Percentiles rank a stretch among this genome's conserved stretches.
Evolutionary conservation across 2,888 invertebrate species (phyloP).

Genomic region (Cabera pusaria): DNA sequence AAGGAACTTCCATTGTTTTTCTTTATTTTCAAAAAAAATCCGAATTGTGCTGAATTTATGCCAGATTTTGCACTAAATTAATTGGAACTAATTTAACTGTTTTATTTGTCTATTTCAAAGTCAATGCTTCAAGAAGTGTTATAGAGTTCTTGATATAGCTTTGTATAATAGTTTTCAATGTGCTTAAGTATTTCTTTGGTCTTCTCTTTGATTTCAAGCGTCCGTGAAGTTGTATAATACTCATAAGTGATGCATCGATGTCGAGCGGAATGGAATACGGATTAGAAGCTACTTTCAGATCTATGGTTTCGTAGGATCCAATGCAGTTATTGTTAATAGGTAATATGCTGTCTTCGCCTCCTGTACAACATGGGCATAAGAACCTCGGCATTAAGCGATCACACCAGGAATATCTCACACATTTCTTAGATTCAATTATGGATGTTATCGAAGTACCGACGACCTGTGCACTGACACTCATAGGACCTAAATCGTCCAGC

Average conservation of each 20-base stretch:
- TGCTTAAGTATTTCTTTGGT: constrained; percentile 43
- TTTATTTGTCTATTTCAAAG: too few species aligned
- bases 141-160: too few species aligned
- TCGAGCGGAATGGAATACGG: constrained; percentile 38
- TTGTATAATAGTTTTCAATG: constrained; percentile 44
- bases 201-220: constrained; percentile 39
- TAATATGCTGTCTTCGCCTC: constrained; percentile 42
- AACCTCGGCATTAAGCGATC: constrained; percentile 43
- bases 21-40: too few species aligned
- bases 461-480: too few species aligned
- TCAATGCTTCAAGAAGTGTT: too few species aligned
- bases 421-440: constrained; percentile 28
- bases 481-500: constrained; percentile 25
- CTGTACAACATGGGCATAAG: constrained; percentile 64
- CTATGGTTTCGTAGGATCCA: constrained; percentile 59
- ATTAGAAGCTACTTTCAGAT: constrained; percentile 43
- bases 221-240: constrained; percentile 53
- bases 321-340: constrained; percentile 37
- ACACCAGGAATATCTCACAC: constrained; percentile 31
- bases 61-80: too few species aligned
- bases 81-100: too few species aligned
- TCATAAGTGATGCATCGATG: constrained; percentile 60
- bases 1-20: too few species aligned
- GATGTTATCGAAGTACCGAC: constrained; percentile 43
- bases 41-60: too few species aligned